Conservation (phyloP, 2,888 invertebrate genomes). For the Lydus trimaculatus region DNA sequence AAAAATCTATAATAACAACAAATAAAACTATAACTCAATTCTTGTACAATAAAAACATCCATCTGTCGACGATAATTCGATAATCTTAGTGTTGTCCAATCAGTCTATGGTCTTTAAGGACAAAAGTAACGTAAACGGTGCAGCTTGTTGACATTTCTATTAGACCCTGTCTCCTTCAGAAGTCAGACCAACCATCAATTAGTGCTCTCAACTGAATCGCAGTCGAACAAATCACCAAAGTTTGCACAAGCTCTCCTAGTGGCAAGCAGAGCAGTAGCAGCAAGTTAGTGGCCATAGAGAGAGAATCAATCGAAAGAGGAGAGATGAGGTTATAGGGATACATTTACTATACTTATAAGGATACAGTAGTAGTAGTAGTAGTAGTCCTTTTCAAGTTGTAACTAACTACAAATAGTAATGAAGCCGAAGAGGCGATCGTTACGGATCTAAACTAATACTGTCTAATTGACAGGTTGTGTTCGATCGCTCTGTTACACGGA, state of each 20-base stretch:
- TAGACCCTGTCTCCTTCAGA: constrained; percentile 59
- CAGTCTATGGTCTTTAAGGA: constrained; percentile 27
- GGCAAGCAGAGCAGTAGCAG: constrained; percentile 1
- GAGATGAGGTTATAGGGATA: not conserved
- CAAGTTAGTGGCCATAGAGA: constrained; percentile 10
- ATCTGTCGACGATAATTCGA: constrained; percentile 14
- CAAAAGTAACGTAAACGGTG: constrained; percentile 44
- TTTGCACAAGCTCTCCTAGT: constrained; percentile 43
- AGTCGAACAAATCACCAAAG: constrained; percentile 53
- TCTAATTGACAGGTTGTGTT: constrained; percentile 62
- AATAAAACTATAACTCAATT: not conserved
- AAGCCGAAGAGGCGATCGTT: not conserved
- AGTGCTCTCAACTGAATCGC: constrained; percentile 57
- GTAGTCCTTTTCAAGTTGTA: not conserved
- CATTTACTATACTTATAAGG: not conserved
- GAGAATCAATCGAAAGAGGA: constrained; percentile 18
- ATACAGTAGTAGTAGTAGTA: not conserved
- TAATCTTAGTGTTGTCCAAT: constrained; percentile 17
- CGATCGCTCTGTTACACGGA: constrained; percentile 60
- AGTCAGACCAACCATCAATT: constrained; percentile 58
- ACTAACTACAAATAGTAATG: not conserved
- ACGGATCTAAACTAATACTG: constrained; percentile 55
- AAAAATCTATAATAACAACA: not conserved
- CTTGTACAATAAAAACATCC: constrained; percentile 5
- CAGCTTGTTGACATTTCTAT: constrained; percentile 59